These are phyloP conservation scores for Aphis gossypii DNA, from an alignment of 1,140 invertebrate species.

Conservation along the genomic window DNA sequence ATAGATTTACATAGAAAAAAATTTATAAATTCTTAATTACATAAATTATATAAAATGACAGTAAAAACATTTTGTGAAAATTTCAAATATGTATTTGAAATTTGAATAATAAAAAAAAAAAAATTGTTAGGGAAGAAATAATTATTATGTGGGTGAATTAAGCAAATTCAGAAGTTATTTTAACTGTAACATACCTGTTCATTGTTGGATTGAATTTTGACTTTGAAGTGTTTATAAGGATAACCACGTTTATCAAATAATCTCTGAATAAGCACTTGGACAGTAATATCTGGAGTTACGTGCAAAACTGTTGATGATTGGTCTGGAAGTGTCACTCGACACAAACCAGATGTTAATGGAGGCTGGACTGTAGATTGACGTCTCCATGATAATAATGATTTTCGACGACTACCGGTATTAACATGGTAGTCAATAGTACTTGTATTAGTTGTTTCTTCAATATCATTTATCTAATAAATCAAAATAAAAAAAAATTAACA, in stretches of 20 bases:
- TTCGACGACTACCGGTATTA: constrained; percentile 72
- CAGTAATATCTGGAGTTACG: constrained; percentile 75
- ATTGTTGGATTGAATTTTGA: constrained; percentile 70
- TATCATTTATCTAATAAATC: neutral
- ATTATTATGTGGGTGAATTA: no score
- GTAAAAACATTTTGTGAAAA: no score
- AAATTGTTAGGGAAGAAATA: no score
- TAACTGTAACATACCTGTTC: constrained; percentile 68
- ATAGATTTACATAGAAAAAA: no score
- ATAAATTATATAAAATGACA: no score
- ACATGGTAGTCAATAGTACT: constrained; percentile 61
- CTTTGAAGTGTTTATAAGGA: constrained; percentile 78
- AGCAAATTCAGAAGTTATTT: neutral
- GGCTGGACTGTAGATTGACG: constrained; percentile 44
- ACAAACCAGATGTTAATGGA: constrained; percentile 66
- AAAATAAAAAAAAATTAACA: neutral
- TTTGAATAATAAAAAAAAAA: no score
- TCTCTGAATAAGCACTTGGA: constrained; percentile 79
- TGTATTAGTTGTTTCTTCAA: constrained; percentile 18
- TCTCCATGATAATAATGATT: constrained; percentile 71
- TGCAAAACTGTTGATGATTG: constrained; percentile 90
- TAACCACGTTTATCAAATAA: constrained; percentile 84
- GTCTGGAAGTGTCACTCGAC: constrained; percentile 88
- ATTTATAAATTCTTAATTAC: no score
- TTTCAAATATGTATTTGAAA: no score